Conservation (phyloP, 2,888 invertebrate species). For the Coremacera marginata region DNA sequence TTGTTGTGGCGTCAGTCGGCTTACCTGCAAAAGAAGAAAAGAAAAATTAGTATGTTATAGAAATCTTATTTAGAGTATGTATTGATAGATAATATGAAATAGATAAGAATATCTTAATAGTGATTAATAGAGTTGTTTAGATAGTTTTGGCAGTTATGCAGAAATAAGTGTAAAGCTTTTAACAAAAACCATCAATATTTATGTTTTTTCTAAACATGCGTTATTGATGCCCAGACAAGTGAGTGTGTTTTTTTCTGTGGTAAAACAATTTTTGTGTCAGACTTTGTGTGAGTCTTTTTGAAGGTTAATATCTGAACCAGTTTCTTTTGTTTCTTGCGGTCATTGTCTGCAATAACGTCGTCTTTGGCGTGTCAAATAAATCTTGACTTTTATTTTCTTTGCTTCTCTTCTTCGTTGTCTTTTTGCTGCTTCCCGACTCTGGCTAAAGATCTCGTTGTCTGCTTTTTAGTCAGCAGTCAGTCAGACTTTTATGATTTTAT, state of each 20-base stretch:
- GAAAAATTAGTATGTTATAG: background rate
- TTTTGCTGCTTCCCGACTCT: conserved; percentile 9
- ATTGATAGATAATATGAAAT: background rate
- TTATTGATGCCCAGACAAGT: background rate
- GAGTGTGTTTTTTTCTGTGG: background rate
- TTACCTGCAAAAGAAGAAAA: conserved; percentile 12
- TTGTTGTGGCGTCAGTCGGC: background rate
- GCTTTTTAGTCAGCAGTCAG: background rate
- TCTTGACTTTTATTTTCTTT: conserved; percentile 41
- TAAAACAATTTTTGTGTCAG: conserved; percentile 3
- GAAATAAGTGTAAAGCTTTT: background rate
- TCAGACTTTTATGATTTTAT: conserved; percentile 36
- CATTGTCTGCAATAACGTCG: conserved; percentile 33
- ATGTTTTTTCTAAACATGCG: background rate
- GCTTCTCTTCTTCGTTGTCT: background rate
- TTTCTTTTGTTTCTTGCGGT: conserved; percentile 32
- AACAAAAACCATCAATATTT: background rate
- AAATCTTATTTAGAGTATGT: background rate
- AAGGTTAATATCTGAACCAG: conserved; percentile 27
- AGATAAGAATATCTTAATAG: background rate
- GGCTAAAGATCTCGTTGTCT: background rate
- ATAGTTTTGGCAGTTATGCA: background rate
- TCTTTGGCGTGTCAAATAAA: conserved; percentile 41
- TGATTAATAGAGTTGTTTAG: background rate
- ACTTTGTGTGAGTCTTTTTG: background rate